Conservation (phyloP, 2,888 invertebrate genomes). For the Sphaerophoria taeniata region DNA sequence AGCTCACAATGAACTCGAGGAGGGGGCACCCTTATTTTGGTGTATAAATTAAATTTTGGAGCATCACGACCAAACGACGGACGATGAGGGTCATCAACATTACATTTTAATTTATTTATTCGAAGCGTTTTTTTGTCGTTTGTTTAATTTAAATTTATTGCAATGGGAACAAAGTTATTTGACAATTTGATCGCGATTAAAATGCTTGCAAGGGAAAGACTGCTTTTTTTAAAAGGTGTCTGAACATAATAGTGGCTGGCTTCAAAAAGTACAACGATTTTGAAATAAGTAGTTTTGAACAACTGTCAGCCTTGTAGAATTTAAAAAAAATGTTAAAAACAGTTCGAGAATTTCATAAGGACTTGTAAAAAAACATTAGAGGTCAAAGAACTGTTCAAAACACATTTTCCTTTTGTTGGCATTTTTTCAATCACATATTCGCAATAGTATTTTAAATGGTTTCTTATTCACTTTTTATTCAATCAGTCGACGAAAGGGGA, state of each 20-base stretch:
- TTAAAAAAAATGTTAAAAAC: no score
- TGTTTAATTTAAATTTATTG: conserved; percentile 16
- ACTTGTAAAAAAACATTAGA: no score
- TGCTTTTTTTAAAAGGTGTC: neutral
- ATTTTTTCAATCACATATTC: no score
- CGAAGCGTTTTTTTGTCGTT: neutral
- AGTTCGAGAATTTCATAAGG: no score
- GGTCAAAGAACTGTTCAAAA: no score
- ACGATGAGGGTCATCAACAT: conserved; percentile 29
- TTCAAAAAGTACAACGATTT: no score
- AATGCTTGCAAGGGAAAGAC: neutral
- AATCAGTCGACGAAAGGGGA: neutral
- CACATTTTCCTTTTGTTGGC: no score
- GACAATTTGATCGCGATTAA: conserved; percentile 6
- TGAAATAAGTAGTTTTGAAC: no score
- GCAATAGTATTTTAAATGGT: no score
- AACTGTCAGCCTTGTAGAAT: no score
- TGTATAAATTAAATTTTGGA: conserved; percentile 12
- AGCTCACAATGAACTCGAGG: neutral
- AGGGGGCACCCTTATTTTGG: conserved; percentile 3
- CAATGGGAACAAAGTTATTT: neutral
- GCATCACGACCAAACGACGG: neutral
- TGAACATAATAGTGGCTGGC: no score
- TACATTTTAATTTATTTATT: conserved; percentile 27
- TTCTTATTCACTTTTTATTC: neutral